These are phyloP conservation scores for Eurosta solidaginis DNA, from an alignment of 1,140 invertebrate species.

Conservation along the genomic window DNA sequence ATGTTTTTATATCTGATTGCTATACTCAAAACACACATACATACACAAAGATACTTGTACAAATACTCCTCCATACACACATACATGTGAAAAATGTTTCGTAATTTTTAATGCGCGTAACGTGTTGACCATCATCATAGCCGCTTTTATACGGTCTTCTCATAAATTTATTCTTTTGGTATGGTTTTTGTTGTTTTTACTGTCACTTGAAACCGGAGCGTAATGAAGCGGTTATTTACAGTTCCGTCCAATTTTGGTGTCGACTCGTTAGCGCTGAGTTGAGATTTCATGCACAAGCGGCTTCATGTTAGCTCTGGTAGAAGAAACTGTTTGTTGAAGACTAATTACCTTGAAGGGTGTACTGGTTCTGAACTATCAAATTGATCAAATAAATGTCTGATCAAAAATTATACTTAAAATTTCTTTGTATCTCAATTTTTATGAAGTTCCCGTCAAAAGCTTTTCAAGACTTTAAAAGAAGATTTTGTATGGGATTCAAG, in stretches of 20 bases:
- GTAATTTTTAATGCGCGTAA: conserved; percentile 24
- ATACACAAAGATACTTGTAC: not conserved
- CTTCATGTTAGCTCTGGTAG: no score
- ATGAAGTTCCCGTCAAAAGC: no score
- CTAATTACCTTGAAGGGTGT: no score
- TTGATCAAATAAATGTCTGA: no score
- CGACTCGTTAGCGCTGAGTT: not conserved
- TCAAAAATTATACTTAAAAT: no score
- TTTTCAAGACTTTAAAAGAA: no score
- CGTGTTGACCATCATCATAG: not conserved
- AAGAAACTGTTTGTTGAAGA: no score
- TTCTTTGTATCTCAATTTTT: no score
- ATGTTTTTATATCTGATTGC: not conserved
- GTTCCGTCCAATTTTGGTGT: conserved; percentile 23
- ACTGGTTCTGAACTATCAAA: no score
- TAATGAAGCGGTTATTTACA: conserved; percentile 27
- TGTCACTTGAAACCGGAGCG: conserved; percentile 17
- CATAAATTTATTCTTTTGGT: not conserved
- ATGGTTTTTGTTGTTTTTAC: no score
- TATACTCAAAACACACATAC: not conserved
- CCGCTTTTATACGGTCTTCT: not conserved
- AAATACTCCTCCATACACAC: no score
- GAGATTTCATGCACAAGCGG: not conserved
- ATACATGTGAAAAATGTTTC: conserved; percentile 5
- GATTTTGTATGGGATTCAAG: no score